phyloP scores from a whole-genome alignment of 1,140 invertebrate species.

The Drosophila elegans region DNA sequence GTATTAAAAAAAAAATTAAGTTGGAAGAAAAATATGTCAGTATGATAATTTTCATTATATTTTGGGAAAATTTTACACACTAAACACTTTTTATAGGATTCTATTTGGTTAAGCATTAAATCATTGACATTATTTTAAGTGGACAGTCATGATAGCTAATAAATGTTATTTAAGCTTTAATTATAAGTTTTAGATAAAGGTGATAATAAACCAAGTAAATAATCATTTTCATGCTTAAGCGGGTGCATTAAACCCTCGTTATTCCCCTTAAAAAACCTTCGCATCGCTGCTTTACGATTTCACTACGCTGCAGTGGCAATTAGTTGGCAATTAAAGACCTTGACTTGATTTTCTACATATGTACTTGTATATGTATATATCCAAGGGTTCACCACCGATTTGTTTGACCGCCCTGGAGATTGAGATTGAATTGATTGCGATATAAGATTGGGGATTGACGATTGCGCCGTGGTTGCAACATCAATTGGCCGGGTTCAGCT shows the following conservation, averaged over 20 bases:
- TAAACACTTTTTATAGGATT: background rate
- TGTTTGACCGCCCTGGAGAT: constrained; percentile 17
- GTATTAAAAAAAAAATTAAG: no score
- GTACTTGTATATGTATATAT: background rate
- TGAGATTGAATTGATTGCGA: constrained; percentile 36
- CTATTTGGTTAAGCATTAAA: background rate
- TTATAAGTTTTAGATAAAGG: background rate
- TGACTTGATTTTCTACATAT: constrained; percentile 53
- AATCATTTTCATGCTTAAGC: constrained; percentile 4
- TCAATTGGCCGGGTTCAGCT: constrained; percentile 58
- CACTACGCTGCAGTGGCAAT: constrained; percentile 50
- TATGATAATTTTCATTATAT: background rate
- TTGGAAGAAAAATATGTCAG: no score
- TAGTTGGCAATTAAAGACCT: constrained; percentile 65
- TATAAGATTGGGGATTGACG: constrained; percentile 37
- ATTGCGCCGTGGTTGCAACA: constrained; percentile 39
- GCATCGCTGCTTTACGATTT: constrained; percentile 37
- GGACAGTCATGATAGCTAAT: background rate
- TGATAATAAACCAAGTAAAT: constrained; percentile 20
- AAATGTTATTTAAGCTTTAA: background rate
- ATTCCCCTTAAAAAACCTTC: constrained; percentile 7
- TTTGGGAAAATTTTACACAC: no score
- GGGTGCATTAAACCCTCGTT: background rate
- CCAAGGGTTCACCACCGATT: constrained; percentile 23
- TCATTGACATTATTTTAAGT: background rate